Percentiles rank a stretch among this genome's conserved stretches.
Evolutionary conservation across 2,888 invertebrate species (phyloP).

Genomic region (Hypena proboscidalis): DNA sequence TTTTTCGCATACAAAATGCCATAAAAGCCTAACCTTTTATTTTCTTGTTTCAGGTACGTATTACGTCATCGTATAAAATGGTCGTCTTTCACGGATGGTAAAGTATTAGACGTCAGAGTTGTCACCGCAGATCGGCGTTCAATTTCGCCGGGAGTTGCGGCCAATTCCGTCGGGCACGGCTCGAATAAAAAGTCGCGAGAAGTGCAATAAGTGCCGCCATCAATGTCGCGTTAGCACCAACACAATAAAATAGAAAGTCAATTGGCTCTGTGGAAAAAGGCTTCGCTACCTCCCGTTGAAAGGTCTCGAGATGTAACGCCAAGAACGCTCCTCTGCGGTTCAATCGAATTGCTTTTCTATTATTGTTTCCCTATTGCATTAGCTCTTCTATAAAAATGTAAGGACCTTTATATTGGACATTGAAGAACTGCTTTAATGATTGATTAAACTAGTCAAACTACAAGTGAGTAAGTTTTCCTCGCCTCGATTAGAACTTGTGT

Average conservation of each 20-base stretch:
- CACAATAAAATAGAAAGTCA: constrained; percentile 82
- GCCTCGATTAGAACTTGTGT: too few species aligned
- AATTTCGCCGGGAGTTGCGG: constrained; percentile 58
- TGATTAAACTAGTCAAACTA: neutral
- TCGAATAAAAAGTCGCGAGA: constrained; percentile 68
- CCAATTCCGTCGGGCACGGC: constrained; percentile 55
- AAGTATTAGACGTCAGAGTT: constrained; percentile 44
- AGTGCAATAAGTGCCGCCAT: constrained; percentile 81
- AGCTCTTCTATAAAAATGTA: constrained; percentile 18
- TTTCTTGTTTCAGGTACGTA: constrained; percentile 66
- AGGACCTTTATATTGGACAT: constrained; percentile 1
- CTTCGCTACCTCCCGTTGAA: constrained; percentile 37
- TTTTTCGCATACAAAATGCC: constrained; percentile 22
- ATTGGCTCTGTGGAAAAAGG: constrained; percentile 62
- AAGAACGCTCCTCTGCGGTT: constrained; percentile 23
- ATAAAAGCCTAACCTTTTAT: constrained; percentile 18
- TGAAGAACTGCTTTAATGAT: neutral
- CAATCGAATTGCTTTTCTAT: constrained; percentile 36
- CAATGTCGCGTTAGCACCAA: constrained; percentile 79
- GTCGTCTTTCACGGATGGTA: constrained; percentile 25
- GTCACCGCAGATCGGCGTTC: constrained; percentile 52
- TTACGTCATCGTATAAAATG: constrained; percentile 14
- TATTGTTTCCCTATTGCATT: constrained; percentile 35
- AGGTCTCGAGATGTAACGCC: constrained; percentile 33
- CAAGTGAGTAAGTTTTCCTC: too few species aligned